phyloP scores from a whole-genome alignment of 2,113 vertebrate species.

The Tragelaphus buxtoni region DNA sequence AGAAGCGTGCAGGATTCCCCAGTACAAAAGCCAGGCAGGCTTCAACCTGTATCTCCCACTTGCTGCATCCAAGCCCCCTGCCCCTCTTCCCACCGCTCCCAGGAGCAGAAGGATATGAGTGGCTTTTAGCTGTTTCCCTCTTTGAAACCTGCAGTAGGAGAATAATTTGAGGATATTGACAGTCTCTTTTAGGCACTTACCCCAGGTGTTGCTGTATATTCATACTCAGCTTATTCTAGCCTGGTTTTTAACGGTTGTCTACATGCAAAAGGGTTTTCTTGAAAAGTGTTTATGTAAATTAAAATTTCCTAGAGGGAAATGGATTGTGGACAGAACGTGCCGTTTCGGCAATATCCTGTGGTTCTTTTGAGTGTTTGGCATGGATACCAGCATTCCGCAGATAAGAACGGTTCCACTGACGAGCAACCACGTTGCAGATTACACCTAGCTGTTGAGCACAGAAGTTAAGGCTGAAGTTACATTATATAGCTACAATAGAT shows the following conservation, averaged over 20 bases:
- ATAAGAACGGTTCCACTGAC: slow-evolving; percentile 30
- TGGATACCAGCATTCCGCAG: neutral
- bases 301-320: slow-evolving; percentile 41
- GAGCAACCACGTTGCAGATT: slow-evolving; percentile 20
- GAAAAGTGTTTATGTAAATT: slow-evolving; percentile 14
- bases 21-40: slow-evolving; percentile 43
- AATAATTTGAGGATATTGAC: slow-evolving; percentile 48
- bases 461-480: slow-evolving; percentile 62
- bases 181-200: slow-evolving; percentile 34
- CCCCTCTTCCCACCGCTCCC: neutral
- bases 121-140: slow-evolving; percentile 36
- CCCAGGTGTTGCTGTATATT: slow-evolving; percentile 58
- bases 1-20: slow-evolving; percentile 49
- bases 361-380: neutral
- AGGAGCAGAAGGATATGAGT: slow-evolving; percentile 56
- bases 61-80: slow-evolving; percentile 18
- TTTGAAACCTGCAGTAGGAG: neutral
- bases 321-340: neutral
- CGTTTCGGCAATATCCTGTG: neutral
- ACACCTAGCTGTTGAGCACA: slow-evolving; percentile 57
- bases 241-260: neutral
- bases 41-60: slow-evolving; percentile 41
- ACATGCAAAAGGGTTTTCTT: slow-evolving; percentile 1
- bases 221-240: neutral
- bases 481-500: slow-evolving; percentile 66